A percentile compares a stretch with the other conserved stretches of the same genome.
These are phyloP conservation scores for Cydia splendana DNA, from an alignment of 1,140 invertebrate species.

Conservation along the genomic window DNA sequence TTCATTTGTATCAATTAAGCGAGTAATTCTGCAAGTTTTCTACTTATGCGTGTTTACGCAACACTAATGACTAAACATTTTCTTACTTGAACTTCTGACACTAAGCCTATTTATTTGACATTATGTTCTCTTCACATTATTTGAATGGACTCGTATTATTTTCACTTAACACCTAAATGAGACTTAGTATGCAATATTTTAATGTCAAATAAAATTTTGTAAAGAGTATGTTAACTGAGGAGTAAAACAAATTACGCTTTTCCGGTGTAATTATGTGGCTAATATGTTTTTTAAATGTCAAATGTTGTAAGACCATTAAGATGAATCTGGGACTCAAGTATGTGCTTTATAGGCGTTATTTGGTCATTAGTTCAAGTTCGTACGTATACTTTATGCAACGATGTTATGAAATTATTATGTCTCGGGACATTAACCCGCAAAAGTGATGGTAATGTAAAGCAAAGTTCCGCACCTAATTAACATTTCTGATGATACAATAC, in stretches of 20 bases:
- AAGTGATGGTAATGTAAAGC: neutral
- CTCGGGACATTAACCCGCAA: neutral
- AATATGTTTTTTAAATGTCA: conserved; percentile 27
- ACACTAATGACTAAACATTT: conserved; percentile 16
- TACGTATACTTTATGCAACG: neutral
- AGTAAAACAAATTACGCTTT: neutral
- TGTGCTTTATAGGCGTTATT: conserved; percentile 1
- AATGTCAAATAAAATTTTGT: conserved; percentile 17
- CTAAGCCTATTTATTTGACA: conserved; percentile 25
- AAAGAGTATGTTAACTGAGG: neutral
- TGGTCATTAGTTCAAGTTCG: conserved; percentile 26
- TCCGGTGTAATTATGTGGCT: conserved; percentile 26
- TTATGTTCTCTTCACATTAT: conserved; percentile 14
- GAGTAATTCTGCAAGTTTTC: conserved; percentile 15
- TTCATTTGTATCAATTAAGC: neutral
- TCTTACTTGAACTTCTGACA: conserved; percentile 26
- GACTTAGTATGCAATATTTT: neutral
- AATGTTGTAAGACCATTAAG: conserved; percentile 23
- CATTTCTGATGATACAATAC: neutral
- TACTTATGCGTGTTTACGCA: conserved; percentile 19
- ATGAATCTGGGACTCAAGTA: neutral
- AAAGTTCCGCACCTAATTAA: neutral
- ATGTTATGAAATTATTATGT: conserved; percentile 21
- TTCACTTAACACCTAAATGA: conserved; percentile 13
- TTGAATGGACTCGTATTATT: conserved; percentile 18